Evolutionary conservation across 2,888 invertebrate genomes (phyloP), one percentile per base, ranked within the genome.

Genomic region (Tetropium fuscum): DNA sequence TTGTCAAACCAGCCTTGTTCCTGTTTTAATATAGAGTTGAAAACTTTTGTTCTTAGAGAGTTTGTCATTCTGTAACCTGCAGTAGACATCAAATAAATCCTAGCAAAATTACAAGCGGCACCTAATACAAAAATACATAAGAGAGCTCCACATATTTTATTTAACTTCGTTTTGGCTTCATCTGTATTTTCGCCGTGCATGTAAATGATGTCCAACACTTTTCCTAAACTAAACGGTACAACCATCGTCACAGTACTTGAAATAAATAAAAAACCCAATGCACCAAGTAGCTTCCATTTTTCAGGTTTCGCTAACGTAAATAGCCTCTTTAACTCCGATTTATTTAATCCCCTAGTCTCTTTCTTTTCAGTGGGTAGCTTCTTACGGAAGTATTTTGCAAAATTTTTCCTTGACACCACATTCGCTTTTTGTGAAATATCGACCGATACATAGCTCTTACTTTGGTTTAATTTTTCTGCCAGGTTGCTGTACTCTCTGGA

Each of bases 241-340:
- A 93, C 90, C 92, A 98, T 95, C 7, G 97, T 94, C 1, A 98
- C 94, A 56, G 90, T 84, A 68, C 97, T 97, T 0, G 97, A 97
- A 44, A 98, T 84, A 8, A 95, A 72, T 36, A 98, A 84, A 51
- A 97, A 88, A 6, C 88, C 84, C 66, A 98, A 87, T 27, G 95
- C 98, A 83, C 87, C 84, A 68, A 85, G 79, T 60, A 88, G 79
- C 57, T 83, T 87, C 87, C 87, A 88, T 84, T 86, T 87, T 74
- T 88, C 88, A 25, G 87, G 87, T 71, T 84, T 86, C 7, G 88
- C 88, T 74, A 88, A 81, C 51, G 84, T 80, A 72, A 88, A 81
- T 61, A 88, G 78, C 66, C 88, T 79, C 68, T 80, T 83, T 41
- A 87, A 58, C 72, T 88, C 87, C 1, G 87, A 82, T 71, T 82